Evolutionary conservation across 35 echinoderm and acorn worm genomes (phyloP).

Genomic region (Strongylocentrotus purpuratus): DNA sequence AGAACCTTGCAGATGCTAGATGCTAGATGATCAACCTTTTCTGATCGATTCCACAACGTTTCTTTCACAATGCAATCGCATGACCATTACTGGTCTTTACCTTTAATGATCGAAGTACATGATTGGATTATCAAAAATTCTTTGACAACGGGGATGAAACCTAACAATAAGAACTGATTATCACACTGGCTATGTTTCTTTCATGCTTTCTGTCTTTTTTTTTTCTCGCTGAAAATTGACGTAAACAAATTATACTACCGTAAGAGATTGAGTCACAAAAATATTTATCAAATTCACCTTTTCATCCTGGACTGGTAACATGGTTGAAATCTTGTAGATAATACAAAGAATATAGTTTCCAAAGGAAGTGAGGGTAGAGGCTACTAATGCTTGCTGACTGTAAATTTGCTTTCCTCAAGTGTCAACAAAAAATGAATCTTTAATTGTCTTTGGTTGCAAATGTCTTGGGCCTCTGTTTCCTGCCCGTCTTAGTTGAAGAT

Average conservation of each 20-base stretch:
- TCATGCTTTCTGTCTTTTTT: no score
- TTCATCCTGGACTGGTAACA: background rate
- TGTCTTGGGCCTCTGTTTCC: background rate
- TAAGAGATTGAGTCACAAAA: background rate
- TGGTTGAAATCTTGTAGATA: background rate
- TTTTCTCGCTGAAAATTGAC: background rate
- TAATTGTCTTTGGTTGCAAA: background rate
- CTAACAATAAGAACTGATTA: no score
- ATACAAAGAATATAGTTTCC: background rate
- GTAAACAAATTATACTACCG: background rate
- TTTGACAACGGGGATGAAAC: no score
- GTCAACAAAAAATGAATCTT: background rate
- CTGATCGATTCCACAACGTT: no score
- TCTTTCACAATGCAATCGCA: no score
- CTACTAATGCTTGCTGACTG: background rate
- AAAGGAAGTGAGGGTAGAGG: background rate
- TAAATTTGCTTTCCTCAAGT: background rate
- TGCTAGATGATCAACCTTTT: no score
- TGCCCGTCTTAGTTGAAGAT: background rate
- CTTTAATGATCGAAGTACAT: no score
- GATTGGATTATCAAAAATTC: no score
- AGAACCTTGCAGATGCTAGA: no score
- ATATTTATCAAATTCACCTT: background rate
- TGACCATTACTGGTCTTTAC: no score
- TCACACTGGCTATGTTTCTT: no score